phyloP scores from a whole-genome alignment of 37 sponge, comb jelly and placozoan species.

The Mnemiopsis leidyi region DNA sequence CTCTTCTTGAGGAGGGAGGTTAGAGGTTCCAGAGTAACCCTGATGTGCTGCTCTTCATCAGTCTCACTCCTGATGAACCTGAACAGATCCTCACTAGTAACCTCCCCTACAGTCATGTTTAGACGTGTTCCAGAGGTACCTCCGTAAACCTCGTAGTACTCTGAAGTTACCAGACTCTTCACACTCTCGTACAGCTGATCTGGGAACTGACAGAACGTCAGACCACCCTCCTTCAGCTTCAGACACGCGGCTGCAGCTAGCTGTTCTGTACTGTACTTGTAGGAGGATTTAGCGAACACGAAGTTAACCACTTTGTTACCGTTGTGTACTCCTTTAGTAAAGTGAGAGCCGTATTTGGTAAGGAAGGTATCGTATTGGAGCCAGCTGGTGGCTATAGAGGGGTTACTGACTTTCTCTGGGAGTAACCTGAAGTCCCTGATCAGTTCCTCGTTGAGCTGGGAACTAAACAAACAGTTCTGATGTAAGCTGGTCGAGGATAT shows the following conservation, averaged over 20 bases:
- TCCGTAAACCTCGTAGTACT: conserved; percentile 48
- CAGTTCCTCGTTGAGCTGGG: neutral
- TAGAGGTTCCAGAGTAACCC: conserved; percentile 47
- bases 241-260: conserved; percentile 27
- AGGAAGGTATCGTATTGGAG: conserved; percentile 35
- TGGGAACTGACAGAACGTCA: conserved; percentile 44
- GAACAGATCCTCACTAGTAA: neutral
- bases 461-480: conserved; percentile 40
- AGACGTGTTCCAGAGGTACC: conserved; percentile 52
- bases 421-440: conserved; percentile 9
- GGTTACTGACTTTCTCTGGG: neutral
- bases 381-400: conserved; percentile 52
- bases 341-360: conserved; percentile 64
- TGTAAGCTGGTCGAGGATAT: neutral
- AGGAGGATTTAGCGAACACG: conserved; percentile 27
- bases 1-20: conserved; percentile 27
- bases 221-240: conserved; percentile 51
- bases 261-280: conserved; percentile 16
- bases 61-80: conserved; percentile 47
- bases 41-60: conserved; percentile 21
- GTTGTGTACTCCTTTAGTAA: neutral
- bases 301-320: conserved; percentile 40
- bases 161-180: neutral
- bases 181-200: conserved; percentile 36
- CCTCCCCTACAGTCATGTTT: neutral